Percentiles rank a stretch among this genome's conserved stretches.
Conservation (phyloP, 2,797 vertebrate genomes). For the Botia kubotai region DNA sequence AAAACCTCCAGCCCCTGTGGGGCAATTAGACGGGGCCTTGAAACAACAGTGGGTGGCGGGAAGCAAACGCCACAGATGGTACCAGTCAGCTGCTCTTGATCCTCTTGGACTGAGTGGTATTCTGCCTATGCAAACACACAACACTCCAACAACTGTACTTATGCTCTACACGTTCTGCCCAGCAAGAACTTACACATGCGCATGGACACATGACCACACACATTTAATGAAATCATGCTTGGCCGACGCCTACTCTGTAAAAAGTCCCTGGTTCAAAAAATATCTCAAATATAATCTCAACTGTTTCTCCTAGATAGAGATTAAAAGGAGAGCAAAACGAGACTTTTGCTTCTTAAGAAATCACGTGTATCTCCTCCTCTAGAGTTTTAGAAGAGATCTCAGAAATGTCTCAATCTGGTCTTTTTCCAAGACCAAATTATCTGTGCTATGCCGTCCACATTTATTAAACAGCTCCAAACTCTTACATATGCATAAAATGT, state of each 20-base stretch:
- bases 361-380: no score
- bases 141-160: constrained; percentile 58
- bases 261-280: background rate
- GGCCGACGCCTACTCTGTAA: background rate
- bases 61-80: constrained; percentile 70
- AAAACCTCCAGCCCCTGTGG: constrained; percentile 63
- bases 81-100: constrained; percentile 73
- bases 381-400: no score
- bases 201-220: constrained; percentile 45
- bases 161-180: constrained; percentile 59
- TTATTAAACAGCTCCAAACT: no score
- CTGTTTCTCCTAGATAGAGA: background rate
- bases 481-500: no score
- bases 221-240: constrained; percentile 28
- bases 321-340: background rate
- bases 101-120: constrained; percentile 48
- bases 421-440: no score
- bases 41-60: constrained; percentile 55
- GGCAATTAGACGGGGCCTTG: constrained; percentile 71
- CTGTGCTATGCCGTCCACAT: no score
- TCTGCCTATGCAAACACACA: constrained; percentile 33
- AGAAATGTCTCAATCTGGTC: no score
- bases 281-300: background rate
- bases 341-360: no score
- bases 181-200: constrained; percentile 42